Evolutionary conservation across 2,888 invertebrate genomes (phyloP), one percentile per base, ranked within the genome.

Genomic region (Julus scandinavius): DNA sequence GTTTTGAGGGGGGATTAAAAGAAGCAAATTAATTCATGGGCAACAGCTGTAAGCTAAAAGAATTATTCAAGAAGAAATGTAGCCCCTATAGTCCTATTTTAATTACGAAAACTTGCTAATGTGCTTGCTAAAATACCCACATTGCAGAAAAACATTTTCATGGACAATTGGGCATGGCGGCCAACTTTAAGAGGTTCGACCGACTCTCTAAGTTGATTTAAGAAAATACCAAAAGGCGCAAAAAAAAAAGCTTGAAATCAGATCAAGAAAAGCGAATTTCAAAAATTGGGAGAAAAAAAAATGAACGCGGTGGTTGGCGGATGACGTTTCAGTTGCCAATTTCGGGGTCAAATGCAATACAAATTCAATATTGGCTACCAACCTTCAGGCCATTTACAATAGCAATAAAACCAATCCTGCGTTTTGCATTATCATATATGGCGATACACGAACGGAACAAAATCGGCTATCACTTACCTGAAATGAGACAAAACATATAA

Each of bases 231-330:
- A 29, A 29, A 72, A 72, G 29, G 20, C 29, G 72, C 29, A n/a
- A n/a, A 29, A 72, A 72, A 72, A 72, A 72, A 72, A 29, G 20
- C 72, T 20, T 20, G 72, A 72, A 72, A 72, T 72, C 72, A 72
- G 72, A 72, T 72, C 72, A 29, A 72, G 72, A 29, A 72, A 72
- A 72, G 72, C 72, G 72, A 72, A 72, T 72, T 72, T 72, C 72
- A 29, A 29, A 72, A 72, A 29, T 63, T n/a, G 17, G 0, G 29
- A 2, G 29, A 29, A 20, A 9, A 72, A 29, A 29, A 72, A 72
- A 63, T 63, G n/a, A 17, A 15, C 58, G 58, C 58, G 17, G 58
- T 58, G 17, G 58, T 13, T 58, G 58, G 5, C 7, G 63, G 63
- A 63, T 72, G 72, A 72, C 72, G 72, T 72, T 72, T 72, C 72